A percentile compares a stretch with the other conserved stretches of the same genome.
phyloP scores from a whole-genome alignment of 2,113 vertebrate species.

The Chelonoidis abingdonii region DNA sequence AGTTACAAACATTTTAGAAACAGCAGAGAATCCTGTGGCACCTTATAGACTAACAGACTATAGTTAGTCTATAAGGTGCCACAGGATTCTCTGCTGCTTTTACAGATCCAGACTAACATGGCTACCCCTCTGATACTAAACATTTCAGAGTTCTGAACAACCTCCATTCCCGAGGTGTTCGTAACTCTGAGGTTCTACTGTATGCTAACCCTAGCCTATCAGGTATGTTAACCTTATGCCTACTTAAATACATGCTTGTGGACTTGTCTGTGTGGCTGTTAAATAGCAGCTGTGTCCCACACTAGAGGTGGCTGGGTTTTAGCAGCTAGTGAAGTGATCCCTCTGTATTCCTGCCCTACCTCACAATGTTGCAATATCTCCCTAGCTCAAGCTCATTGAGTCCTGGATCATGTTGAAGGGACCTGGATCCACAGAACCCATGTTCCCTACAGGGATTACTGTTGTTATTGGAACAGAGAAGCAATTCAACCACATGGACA shows the following conservation, averaged over 20 bases:
- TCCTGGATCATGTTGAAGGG: background rate
- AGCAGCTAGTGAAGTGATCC: conserved; percentile 44
- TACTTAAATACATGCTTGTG: background rate
- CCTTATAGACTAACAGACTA: too few species aligned
- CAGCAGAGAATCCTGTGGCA: too few species aligned
- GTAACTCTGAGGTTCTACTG: background rate
- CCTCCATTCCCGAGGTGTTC: too few species aligned
- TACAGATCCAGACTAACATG: too few species aligned
- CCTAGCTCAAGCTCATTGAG: conserved; percentile 40
- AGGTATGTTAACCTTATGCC: conserved; percentile 19
- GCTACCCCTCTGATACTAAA: too few species aligned
- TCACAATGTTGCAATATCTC: conserved; percentile 37
- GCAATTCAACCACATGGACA: background rate
- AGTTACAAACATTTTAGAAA: too few species aligned
- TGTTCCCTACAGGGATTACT: too few species aligned
- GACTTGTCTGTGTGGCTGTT: conserved; percentile 40
- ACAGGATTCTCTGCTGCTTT: too few species aligned
- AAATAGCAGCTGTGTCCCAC: conserved; percentile 51
- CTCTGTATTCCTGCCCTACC: conserved; percentile 54
- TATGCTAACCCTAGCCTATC: conserved; percentile 51
- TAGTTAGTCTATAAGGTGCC: too few species aligned
- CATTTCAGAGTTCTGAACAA: too few species aligned
- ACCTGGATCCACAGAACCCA: too few species aligned
- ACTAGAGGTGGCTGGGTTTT: conserved; percentile 48
- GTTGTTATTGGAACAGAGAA: background rate